These are phyloP conservation scores for Drosophila elegans DNA, from an alignment of 1,140 invertebrate genomes.

Conservation along the genomic window DNA sequence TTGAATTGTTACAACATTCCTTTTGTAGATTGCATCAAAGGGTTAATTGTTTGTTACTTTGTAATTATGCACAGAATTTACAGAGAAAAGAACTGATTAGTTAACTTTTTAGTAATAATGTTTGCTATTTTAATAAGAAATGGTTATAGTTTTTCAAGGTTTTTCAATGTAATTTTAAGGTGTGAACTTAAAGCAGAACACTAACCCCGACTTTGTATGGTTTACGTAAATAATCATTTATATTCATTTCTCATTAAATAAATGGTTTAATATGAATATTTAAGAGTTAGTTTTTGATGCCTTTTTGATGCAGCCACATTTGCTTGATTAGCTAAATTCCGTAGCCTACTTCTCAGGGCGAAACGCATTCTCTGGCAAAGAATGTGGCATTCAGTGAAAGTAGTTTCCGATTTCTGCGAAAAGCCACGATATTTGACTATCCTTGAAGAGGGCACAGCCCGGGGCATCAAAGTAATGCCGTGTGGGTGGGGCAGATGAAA, in stretches of 20 bases:
- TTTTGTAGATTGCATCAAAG: background rate
- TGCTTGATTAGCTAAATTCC: conserved; percentile 8
- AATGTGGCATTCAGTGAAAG: background rate
- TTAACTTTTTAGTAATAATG: background rate
- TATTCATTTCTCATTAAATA: no score
- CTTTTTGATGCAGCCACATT: no score
- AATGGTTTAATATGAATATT: no score
- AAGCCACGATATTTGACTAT: conserved; percentile 12
- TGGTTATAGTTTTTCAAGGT: no score
- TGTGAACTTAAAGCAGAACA: no score
- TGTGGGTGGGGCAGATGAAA: background rate
- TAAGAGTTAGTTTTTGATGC: no score
- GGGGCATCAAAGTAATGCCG: conserved; percentile 11
- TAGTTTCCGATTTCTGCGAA: background rate
- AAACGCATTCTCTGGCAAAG: background rate
- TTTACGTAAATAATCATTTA: no score
- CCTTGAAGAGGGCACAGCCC: background rate
- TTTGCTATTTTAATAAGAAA: no score
- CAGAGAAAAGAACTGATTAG: background rate
- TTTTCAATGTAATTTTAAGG: no score
- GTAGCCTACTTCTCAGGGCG: conserved; percentile 38
- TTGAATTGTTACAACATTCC: conserved; percentile 1
- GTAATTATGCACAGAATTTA: background rate
- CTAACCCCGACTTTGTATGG: no score
- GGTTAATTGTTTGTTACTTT: background rate